phyloP scores from a whole-genome alignment of 1,140 invertebrate species.

The Aricia agestis region DNA sequence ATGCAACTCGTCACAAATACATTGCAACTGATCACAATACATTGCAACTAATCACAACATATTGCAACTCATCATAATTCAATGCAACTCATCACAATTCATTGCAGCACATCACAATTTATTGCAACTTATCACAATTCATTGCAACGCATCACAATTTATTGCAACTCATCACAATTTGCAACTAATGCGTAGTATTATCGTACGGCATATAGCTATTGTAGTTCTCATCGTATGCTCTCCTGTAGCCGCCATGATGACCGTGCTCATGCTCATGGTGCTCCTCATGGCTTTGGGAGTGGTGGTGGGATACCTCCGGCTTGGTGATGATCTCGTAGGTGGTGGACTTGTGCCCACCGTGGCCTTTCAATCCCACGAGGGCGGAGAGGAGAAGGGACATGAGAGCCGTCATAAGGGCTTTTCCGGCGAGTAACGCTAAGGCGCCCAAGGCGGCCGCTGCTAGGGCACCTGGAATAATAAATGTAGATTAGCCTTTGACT shows the following conservation, averaged over 20 bases:
- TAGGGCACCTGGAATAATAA: conserved; percentile 77
- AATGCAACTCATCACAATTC: no score
- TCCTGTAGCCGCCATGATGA: conserved; percentile 64
- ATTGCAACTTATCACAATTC: not conserved
- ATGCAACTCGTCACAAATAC: no score
- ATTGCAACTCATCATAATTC: no score
- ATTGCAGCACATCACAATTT: not conserved
- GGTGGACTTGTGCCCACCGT: conserved; percentile 80
- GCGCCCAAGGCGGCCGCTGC: conserved; percentile 85
- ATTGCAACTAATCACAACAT: no score
- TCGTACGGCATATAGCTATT: conserved; percentile 67
- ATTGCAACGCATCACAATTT: not conserved
- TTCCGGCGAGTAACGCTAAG: conserved; percentile 85
- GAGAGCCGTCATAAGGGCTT: conserved; percentile 87
- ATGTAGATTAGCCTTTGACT: not conserved
- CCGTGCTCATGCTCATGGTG: conserved; percentile 69
- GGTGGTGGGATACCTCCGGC: conserved; percentile 83
- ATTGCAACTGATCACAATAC: no score
- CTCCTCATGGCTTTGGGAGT: conserved; percentile 82
- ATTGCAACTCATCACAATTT: not conserved
- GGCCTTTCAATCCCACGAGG: conserved; percentile 83
- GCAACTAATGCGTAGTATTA: conserved; percentile 29
- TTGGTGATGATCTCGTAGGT: conserved; percentile 90
- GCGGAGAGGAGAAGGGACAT: conserved; percentile 86
- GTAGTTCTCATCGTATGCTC: conserved; percentile 65